Base-by-base conservation (phyloP, 2,797 vertebrate species). In the Chaenodraco wilsoni region DNA sequence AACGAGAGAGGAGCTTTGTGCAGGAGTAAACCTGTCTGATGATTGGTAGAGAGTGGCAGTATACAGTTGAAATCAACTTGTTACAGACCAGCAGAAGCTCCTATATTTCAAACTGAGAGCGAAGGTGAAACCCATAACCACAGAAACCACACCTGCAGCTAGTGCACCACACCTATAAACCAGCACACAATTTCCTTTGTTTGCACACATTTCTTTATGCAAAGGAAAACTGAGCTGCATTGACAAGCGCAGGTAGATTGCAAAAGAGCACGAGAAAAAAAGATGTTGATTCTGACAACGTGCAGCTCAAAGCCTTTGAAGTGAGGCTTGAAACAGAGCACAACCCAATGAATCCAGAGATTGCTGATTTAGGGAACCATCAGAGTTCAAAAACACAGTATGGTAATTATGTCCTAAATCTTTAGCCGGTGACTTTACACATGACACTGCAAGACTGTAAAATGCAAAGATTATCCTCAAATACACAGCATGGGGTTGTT, bases 301-400 rank as follows among this genome's bases (percentile, higher is more conserved):
- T 71, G 83, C 55, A 82, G 71, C 69, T 77, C 27, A 46, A 69
- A 74, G 64, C 48, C 58, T 89, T 84, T 88, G 78, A 90, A 70
- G 76, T 33, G 57, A 83, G 69, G 72, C 37, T 78, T 50, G 69
- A 79, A 83, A 83, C 46, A 12, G 66, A 27, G 27, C 27, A 27
- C 27, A 78, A 44, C 79, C 87, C 69, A 51, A 12, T 13, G 37
- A 74, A 76, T 81, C 71, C 74, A 44, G 63, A 75, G 65, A 64
- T 56, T 74, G 65, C 59, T 54, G 65, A 15, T 77, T 79, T 63
- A 40, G 50, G 58, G 40, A 44, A 77, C 76, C 80, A 83, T 52
- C 56, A 63, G 46, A 33, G 40, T 50, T 33, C 21, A 68, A 63
- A 67, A 74, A 63, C 5, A 56, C 11, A 68, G 58, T 15, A 9